Base-by-base conservation (phyloP, 35 echinoderm and acorn worm species). In the Acanthaster planci region DNA sequence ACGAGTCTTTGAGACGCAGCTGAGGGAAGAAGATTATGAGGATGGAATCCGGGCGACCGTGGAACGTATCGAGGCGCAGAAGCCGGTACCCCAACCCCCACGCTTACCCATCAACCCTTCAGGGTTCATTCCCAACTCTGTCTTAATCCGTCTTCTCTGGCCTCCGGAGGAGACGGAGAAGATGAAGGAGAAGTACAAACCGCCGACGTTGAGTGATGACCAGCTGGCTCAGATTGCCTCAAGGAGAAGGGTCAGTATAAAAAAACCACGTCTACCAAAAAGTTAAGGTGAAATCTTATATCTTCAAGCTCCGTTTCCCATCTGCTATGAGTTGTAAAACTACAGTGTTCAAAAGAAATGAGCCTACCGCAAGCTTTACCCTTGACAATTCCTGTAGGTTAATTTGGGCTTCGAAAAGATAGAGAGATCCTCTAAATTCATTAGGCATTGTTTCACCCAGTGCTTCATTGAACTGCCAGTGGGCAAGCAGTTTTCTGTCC, bases 111-210 rank as follows among this genome's bases (percentile, higher is more conserved):
- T 99, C 37, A 88, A 91, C 83, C 96, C 96, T 1, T 77, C 87
- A 2, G 96, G 96, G 19, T 99, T 99, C 40, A 99, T 99, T 39
- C 96, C 96, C 34, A 99, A 99, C 52, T 99, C 96, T 35, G 88
- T 99, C 37, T 76, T 99, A 27, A 81, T 99, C 16, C 77, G 96
- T 18, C 78, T 99, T 17, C 83, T 99, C 17, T 99, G 96, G 96
- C 91, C 91, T 15, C 50, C 82, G 32, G 96, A 99, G 89, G 82
- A 92, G 81, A 99, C 79, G 2, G 56, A 84, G 37, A 82, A 91
- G 39, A 68, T 90, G 35, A 81, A 93, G 17, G 84, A 90, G 40
- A 80, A 85, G 26, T 99, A 93, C 60, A 87, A 77, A 34, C 92
- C 92, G 15, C 96, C 96, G 22, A 72, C 90, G 26, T n/a, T 99